Evolutionary conservation across 1,140 invertebrate species (phyloP), one percentile per base, ranked within the genome.

Genomic region (Drosophila nasuta): DNA sequence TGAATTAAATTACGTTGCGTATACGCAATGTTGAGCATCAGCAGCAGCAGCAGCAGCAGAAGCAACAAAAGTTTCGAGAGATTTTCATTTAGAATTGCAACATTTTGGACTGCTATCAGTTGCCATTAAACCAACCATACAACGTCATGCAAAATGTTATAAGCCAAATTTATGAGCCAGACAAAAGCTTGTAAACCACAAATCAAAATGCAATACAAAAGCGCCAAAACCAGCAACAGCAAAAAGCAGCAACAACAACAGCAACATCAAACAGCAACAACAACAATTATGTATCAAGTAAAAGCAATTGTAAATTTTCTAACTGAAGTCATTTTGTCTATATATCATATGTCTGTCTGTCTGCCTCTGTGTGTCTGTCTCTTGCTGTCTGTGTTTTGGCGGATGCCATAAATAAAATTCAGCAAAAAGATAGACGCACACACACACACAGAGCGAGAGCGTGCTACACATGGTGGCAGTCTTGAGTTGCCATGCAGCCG

Each of bases 361-460:
- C 79, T 45, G 3, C 28, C 38, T 54, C 63, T 60, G 48, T 49
- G 75, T 54, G 3, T 38, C 38, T 17, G 58, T 48, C 48, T 35
- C 13, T 64, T 0, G 41, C 64, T 80, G 68, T 65, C 56, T 85
- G 72, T 73, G 71, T 70, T 80, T 89, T 68, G 77, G 83, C 83
- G 83, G 83, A 88, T 88, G 83, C 83, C 83, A 88, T 88, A 88
- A 88, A 88, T 88, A 88, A 88, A 88, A 88, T 79, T 81, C 66
- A 75, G 74, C 85, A 69, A 89, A 80, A 80, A 88, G 83, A 89
- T 83, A 83, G 83, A 87, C 83, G 83, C 33, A 41, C 35, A 51
- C 33, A 49, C 8, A 54, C 28, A 10, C 38, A 11, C 25, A 11
- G 28, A 49, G 10, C 11, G 5, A 49, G 15, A 49, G 46, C 17